Evolutionary conservation across 2,797 vertebrate genomes (phyloP).

Genomic region (Podarcis lilfordi): DNA sequence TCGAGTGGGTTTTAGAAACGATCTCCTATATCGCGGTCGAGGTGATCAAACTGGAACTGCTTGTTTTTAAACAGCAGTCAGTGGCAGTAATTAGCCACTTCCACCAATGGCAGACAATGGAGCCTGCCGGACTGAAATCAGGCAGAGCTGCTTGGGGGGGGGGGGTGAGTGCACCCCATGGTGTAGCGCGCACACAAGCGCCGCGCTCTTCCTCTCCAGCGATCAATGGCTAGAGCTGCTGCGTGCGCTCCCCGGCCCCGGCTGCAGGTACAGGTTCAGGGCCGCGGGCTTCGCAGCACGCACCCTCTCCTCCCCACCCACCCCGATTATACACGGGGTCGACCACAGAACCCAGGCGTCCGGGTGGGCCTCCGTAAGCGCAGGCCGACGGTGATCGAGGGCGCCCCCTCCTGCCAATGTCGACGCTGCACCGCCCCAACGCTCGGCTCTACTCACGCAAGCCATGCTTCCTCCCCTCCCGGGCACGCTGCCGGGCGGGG

Average conservation of each 20-base stretch:
- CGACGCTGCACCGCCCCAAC: not conserved
- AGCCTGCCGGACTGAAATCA: not conserved
- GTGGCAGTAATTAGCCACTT: not conserved
- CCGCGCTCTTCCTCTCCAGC: not conserved
- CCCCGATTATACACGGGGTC: too few species aligned
- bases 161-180: too few species aligned
- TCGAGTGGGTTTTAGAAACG: too few species aligned
- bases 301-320: not conserved
- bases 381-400: not conserved
- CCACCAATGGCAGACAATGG: not conserved
- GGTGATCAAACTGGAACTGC: not conserved
- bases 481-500: not conserved
- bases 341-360: not conserved
- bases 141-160: not conserved
- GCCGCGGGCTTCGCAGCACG: not conserved
- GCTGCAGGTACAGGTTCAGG: too few species aligned
- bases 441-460: conserved; percentile 54
- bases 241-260: not conserved
- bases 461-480: conserved; percentile 43
- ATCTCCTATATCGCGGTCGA: not conserved
- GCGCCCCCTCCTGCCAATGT: not conserved
- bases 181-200: too few species aligned
- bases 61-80: not conserved
- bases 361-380: not conserved
- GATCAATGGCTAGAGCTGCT: not conserved